A percentile compares a stretch with the other conserved stretches of the same genome.
Evolutionary conservation across 2,888 invertebrate species (phyloP).

Genomic region (Himalopsyche japonica): DNA sequence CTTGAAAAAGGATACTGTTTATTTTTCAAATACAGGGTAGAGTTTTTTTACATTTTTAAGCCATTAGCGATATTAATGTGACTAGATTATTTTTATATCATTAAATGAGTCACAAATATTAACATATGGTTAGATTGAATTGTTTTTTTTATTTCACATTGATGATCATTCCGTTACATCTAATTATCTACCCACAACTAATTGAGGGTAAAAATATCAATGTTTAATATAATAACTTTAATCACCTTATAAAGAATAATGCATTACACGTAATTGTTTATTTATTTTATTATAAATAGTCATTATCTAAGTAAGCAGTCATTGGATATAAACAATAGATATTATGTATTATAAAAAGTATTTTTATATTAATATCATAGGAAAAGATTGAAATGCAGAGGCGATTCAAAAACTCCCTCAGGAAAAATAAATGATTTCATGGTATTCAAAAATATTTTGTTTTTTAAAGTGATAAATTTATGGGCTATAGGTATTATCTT

Average conservation of each 20-base stretch:
- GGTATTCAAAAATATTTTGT: background rate
- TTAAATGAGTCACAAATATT: background rate
- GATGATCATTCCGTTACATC: background rate
- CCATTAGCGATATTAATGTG: background rate
- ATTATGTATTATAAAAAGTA: background rate
- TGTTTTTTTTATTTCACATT: background rate
- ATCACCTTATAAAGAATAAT: background rate
- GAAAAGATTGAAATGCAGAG: background rate
- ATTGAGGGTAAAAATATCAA: background rate
- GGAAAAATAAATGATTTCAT: background rate
- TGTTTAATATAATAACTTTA: background rate
- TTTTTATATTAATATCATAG: background rate
- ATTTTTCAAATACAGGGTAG: background rate
- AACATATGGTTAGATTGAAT: background rate
- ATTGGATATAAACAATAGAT: constrained; percentile 7
- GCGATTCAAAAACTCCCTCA: background rate
- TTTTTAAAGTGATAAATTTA: background rate
- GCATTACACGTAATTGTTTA: background rate
- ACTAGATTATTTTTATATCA: background rate
- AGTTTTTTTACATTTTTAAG: background rate
- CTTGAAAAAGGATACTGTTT: background rate
- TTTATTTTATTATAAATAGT: background rate
- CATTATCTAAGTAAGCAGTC: constrained; percentile 25
- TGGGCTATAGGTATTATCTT: background rate
- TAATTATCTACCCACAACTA: background rate